phyloP scores from a whole-genome alignment of 2,888 invertebrate genomes.

The Andrena dorsata region DNA sequence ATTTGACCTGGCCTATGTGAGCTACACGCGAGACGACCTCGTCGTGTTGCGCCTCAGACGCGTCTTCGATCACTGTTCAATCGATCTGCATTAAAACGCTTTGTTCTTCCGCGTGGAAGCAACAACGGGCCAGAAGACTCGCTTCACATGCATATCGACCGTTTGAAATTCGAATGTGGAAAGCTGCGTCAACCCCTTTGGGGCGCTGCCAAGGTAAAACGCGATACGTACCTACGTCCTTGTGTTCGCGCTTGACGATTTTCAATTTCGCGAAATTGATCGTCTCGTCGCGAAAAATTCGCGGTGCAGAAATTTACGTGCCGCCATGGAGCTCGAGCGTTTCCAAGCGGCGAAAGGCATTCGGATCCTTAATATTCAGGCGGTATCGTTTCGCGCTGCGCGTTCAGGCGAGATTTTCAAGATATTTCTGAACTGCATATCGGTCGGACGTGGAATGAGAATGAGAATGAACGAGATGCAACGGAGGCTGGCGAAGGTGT shows the following conservation, averaged over 20 bases:
- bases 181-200: conserved; percentile 67
- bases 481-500: conserved; percentile 14
- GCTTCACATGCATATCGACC: conserved; percentile 61
- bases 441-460: conserved; percentile 18
- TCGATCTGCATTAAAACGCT: conserved; percentile 16
- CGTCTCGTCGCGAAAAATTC: neutral
- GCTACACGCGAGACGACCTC: neutral
- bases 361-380: conserved; percentile 36
- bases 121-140: conserved; percentile 5
- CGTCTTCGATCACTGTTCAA: too few species aligned
- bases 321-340: neutral
- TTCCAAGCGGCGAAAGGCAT: neutral
- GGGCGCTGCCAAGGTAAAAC: conserved; percentile 70
- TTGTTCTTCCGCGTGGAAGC: neutral
- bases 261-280: conserved; percentile 39
- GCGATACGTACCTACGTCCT: conserved; percentile 32
- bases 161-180: conserved; percentile 66
- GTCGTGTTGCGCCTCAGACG: neutral
- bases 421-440: conserved; percentile 36
- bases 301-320: neutral
- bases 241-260: conserved; percentile 9
- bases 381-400: conserved; percentile 10
- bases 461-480: conserved; percentile 21
- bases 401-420: conserved; percentile 27
- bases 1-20: neutral